Evolutionary conservation across 2,113 vertebrate species (phyloP), one percentile per base, ranked within the genome.

Genomic region (Sinocyclocheilus maitianheensis): DNA sequence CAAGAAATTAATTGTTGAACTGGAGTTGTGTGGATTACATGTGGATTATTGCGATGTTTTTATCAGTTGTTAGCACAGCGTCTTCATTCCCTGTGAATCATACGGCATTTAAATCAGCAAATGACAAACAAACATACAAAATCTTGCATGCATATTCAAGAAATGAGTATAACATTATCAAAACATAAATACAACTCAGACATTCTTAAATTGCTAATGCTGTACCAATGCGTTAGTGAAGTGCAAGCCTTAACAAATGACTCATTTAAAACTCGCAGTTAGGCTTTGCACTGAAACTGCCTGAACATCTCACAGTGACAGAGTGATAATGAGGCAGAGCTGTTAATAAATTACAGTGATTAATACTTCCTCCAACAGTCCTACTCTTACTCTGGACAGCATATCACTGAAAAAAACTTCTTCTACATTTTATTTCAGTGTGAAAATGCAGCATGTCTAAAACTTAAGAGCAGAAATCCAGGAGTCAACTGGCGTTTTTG

Each of bases 291-390:
- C 79, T 53, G 46, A 82, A 71, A 53, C 24, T 71, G 81, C 63
- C 46, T 71, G 12, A 30, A 82, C n/a, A 16, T 81, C 60, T 81
- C 79, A 81, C 62, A 69, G 79, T 67, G 62, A 81, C n/a, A 37
- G 80, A 67, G 34, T 81, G 58, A 82, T 82, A 82, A 82, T 82
- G 81, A 53, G 65, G 48, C 46, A 82, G 81, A 22, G 63, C 81
- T 82, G 81, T 82, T 82, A 48, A 18, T 24, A 16, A 46, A 82
- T 82, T 24, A 69, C 24, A 3, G 4, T 82, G 63, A 82, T 71
- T 53, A 53, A 82, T 82, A 82, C n/a, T 67, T 81, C 24, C n/a
- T 34, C 62, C 24, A 63, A 20, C 40, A 65, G 37, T 26, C 30
- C 53, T 79, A 13, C 30, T 37, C 78, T 20, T 34, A 55, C 48